Conservation (phyloP, 2,888 invertebrate species). For the Cosmia trapezina region DNA sequence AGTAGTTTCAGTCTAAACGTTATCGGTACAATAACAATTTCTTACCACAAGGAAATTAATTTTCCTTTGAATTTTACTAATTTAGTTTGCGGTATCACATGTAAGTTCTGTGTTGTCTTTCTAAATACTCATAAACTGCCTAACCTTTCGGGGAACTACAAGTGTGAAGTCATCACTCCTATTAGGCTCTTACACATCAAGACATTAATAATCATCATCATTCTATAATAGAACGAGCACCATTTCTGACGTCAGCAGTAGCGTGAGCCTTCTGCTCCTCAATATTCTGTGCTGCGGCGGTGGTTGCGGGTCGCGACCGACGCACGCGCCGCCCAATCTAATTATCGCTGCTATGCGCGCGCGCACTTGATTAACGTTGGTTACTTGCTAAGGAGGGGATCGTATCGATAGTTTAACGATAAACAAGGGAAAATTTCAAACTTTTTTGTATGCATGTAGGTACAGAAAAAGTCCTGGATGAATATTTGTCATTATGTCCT, state of each 20-base stretch:
- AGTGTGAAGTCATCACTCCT: too few relatives aligned
- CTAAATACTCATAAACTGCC: too few relatives aligned
- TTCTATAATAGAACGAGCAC: too few relatives aligned
- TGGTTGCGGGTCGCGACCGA: slow-evolving; percentile 62
- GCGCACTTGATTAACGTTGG: slow-evolving; percentile 62
- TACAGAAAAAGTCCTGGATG: not conserved
- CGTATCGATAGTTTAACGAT: slow-evolving; percentile 27
- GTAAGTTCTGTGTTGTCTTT: too few relatives aligned
- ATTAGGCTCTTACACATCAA: too few relatives aligned
- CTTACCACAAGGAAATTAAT: too few relatives aligned
- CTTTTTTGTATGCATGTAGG: not conserved
- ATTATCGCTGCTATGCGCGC: slow-evolving; percentile 69
- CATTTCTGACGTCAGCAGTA: too few relatives aligned
- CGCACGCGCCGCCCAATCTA: slow-evolving; percentile 75
- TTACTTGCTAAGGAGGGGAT: slow-evolving; percentile 46
- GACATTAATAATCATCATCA: too few relatives aligned
- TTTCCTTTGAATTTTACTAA: too few relatives aligned
- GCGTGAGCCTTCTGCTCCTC: slow-evolving; percentile 11
- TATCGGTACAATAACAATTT: too few relatives aligned
- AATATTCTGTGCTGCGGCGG: not conserved
- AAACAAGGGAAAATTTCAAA: not conserved
- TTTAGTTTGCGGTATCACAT: too few relatives aligned
- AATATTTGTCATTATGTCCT: not conserved
- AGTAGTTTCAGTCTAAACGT: slow-evolving; percentile 11
- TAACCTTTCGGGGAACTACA: too few relatives aligned